phyloP scores from a whole-genome alignment of 2,113 vertebrate species.

The Erpornis zantholeuca region DNA sequence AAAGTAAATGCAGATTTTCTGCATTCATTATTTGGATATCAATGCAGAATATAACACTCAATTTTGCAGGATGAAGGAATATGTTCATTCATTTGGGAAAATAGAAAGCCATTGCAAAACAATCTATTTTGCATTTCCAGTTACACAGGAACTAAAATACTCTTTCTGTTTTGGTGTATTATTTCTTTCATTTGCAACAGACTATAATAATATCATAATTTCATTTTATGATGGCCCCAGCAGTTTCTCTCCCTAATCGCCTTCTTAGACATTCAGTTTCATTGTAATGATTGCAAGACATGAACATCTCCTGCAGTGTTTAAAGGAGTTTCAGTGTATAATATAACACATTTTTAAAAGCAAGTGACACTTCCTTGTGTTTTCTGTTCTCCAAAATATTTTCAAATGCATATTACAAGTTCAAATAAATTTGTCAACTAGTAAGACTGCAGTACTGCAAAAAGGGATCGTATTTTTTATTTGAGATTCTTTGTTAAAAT shows the following conservation, averaged over 20 bases:
- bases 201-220: conserved; percentile 41
- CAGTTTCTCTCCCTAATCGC: conserved; percentile 2
- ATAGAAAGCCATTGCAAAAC: neutral
- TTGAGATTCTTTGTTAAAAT: neutral
- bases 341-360: conserved; percentile 5
- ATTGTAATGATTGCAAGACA: conserved; percentile 20
- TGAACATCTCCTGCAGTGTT: conserved; percentile 13
- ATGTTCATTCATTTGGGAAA: conserved; percentile 9
- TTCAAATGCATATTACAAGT: neutral
- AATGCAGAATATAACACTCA: neutral
- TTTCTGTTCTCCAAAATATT: neutral
- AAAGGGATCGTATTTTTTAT: neutral
- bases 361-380: neutral
- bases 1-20: neutral
- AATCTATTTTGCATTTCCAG: neutral
- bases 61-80: neutral
- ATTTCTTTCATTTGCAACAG: conserved; percentile 1
- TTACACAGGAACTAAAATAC: neutral
- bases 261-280: neutral
- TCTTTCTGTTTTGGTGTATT: neutral
- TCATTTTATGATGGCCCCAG: conserved; percentile 28
- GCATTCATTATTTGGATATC: neutral
- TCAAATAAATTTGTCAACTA: conserved; percentile 17
- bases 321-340: conserved; percentile 4
- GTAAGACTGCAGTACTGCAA: neutral